phyloP scores from a whole-genome alignment of 2,888 invertebrate species.

The Drosophila merina region DNA sequence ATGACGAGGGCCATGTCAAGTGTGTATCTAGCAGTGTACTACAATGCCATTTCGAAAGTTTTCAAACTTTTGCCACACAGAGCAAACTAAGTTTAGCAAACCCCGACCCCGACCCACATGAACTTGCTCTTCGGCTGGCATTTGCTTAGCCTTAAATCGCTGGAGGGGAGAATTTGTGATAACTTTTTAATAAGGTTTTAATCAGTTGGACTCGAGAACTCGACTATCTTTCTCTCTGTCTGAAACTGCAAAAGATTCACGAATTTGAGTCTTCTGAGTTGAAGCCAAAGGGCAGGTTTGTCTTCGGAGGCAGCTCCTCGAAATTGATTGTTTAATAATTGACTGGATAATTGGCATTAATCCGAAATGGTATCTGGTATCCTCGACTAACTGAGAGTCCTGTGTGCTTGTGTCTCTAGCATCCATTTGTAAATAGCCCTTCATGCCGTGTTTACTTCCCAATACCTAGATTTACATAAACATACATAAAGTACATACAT shows the following conservation, averaged over 20 bases:
- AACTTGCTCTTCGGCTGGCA: conserved; percentile 23
- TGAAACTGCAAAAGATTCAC: conserved; percentile 8
- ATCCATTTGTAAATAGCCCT: conserved; percentile 38
- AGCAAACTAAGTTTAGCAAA: conserved; percentile 38
- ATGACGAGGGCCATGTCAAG: conserved; percentile 18
- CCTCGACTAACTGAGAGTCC: neutral
- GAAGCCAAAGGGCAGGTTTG: neutral
- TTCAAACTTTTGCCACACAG: conserved; percentile 28
- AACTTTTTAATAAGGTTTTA: conserved; percentile 76
- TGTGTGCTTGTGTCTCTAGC: neutral
- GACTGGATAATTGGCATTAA: conserved; percentile 21
- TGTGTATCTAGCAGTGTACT: conserved; percentile 17
- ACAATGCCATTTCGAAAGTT: conserved; percentile 61
- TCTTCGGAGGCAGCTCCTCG: neutral
- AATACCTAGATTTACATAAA: conserved; percentile 22
- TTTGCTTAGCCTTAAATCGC: conserved; percentile 43
- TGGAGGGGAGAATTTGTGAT: conserved; percentile 53
- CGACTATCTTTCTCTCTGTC: conserved; percentile 4
- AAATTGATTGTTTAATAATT: conserved; percentile 17
- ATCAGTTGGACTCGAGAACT: conserved; percentile 53
- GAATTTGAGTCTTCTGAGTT: neutral
- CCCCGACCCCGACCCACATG: conserved; percentile 5
- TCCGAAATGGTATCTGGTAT: neutral
- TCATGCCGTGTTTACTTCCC: conserved; percentile 32
- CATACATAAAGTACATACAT: conserved; percentile 20